Conservation (phyloP, 2,113 vertebrate species). For the Megaptera novaeangliae region DNA sequence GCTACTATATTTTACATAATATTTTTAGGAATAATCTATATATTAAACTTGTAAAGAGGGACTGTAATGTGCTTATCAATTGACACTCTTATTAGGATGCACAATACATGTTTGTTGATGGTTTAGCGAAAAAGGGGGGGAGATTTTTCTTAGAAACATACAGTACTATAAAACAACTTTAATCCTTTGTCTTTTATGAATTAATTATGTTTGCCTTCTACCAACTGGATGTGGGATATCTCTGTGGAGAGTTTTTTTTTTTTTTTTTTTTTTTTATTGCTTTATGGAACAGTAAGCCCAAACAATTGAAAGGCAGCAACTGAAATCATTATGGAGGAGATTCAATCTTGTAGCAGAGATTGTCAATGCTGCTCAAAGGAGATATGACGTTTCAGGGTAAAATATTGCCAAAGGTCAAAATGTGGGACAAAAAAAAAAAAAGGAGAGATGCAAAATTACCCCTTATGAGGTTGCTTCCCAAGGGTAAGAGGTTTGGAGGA, state of each 20-base stretch:
- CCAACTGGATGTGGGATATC: background rate
- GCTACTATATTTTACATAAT: background rate
- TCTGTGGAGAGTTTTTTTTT: background rate
- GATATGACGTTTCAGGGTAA: background rate
- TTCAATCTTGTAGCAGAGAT: slow-evolving; percentile 32
- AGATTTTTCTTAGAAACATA: background rate
- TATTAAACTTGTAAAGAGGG: background rate
- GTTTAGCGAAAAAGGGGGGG: background rate
- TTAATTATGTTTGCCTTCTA: slow-evolving; percentile 35
- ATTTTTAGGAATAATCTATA: background rate
- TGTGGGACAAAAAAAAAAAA: background rate
- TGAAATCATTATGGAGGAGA: slow-evolving; percentile 44
- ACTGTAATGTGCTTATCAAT: background rate
- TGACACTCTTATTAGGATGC: background rate
- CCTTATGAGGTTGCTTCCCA: background rate
- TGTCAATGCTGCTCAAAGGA: background rate
- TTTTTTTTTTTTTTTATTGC: background rate
- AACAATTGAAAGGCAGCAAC: slow-evolving; percentile 30
- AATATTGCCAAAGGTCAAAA: slow-evolving; percentile 6
- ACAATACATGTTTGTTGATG: background rate
- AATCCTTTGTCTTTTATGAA: slow-evolving; percentile 14
- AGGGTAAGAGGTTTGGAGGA: background rate
- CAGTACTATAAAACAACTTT: background rate
- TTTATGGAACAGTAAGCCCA: slow-evolving; percentile 47
- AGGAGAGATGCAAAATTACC: background rate